These are phyloP conservation scores for Antheraea mylitta DNA, from an alignment of 1,140 invertebrate species.

Conservation along the genomic window DNA sequence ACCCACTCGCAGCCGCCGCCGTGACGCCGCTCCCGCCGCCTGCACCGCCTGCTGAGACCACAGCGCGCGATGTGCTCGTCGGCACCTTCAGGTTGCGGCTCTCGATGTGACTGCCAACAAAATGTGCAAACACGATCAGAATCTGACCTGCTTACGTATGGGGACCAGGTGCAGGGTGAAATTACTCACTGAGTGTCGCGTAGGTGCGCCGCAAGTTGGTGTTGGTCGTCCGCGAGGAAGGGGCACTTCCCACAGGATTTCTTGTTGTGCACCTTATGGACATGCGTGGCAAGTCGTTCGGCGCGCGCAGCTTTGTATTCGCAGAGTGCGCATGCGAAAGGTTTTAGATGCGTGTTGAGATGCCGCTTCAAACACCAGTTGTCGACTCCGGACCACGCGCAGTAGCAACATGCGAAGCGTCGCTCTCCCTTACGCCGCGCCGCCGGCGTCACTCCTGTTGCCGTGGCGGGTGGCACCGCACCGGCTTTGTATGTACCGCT, in stretches of 20 bases:
- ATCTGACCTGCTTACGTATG: background rate
- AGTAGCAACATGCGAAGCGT: constrained; percentile 91
- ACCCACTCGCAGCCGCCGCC: constrained; percentile 22
- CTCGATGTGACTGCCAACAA: constrained; percentile 64
- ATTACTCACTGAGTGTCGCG: constrained; percentile 82
- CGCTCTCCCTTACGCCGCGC: constrained; percentile 69
- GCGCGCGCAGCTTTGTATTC: constrained; percentile 94
- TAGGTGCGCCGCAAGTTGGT: constrained; percentile 87
- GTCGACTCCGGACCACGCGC: constrained; percentile 94
- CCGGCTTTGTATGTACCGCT: constrained; percentile 19
- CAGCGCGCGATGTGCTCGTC: constrained; percentile 39
- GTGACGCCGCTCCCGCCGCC: background rate
- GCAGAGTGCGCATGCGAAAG: constrained; percentile 92
- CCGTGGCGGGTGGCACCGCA: constrained; percentile 38
- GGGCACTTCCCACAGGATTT: constrained; percentile 92
- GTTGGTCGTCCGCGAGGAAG: constrained; percentile 89
- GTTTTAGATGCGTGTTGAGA: constrained; percentile 94
- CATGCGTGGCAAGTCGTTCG: constrained; percentile 91
- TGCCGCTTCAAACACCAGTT: constrained; percentile 96
- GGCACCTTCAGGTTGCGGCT: constrained; percentile 73
- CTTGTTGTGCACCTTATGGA: constrained; percentile 94
- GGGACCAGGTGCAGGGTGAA: constrained; percentile 18
- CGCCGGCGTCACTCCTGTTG: constrained; percentile 31
- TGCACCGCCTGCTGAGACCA: constrained; percentile 26
- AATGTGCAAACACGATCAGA: background rate